Evolutionary conservation across 1,140 invertebrate genomes (phyloP).

Genomic region (Drosophila parvula): DNA sequence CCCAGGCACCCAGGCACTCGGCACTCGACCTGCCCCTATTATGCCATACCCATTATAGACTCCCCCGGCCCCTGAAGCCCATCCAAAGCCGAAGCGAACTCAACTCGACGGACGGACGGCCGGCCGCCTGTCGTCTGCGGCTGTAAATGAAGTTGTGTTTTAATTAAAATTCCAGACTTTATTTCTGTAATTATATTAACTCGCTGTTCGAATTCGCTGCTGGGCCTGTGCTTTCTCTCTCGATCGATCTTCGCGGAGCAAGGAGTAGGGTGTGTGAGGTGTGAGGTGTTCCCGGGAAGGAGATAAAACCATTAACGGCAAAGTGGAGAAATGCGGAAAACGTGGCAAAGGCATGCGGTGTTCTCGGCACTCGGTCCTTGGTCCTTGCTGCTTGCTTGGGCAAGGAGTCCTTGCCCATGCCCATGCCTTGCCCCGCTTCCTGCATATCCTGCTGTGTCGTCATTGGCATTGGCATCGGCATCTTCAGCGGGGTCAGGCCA

Average conservation of each 20-base stretch:
- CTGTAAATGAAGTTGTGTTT: constrained; percentile 83
- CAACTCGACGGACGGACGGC: constrained; percentile 9
- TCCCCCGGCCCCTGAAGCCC: not conserved
- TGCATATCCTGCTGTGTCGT: constrained; percentile 67
- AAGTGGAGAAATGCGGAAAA: constrained; percentile 77
- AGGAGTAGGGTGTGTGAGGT: not conserved
- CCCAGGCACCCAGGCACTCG: not conserved
- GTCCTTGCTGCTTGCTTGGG: not conserved
- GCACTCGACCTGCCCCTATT: not conserved
- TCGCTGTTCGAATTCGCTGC: constrained; percentile 73
- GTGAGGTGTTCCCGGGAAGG: constrained; percentile 16
- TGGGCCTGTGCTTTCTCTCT: constrained; percentile 30
- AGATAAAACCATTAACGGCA: constrained; percentile 79
- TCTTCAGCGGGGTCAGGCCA: constrained; percentile 27
- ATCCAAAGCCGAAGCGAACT: not conserved
- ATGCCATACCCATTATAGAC: not conserved
- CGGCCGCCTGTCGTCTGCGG: constrained; percentile 68
- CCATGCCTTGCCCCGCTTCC: not conserved
- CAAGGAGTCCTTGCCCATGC: constrained; percentile 3
- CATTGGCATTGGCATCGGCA: constrained; percentile 67
- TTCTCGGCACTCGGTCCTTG: constrained; percentile 17
- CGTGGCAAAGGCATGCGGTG: constrained; percentile 76
- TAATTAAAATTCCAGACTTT: constrained; percentile 84
- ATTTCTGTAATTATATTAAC: constrained; percentile 84
- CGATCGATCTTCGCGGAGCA: constrained; percentile 63